Evolutionary conservation across 2,113 vertebrate genomes (phyloP).

Genomic region (Solea solea): DNA sequence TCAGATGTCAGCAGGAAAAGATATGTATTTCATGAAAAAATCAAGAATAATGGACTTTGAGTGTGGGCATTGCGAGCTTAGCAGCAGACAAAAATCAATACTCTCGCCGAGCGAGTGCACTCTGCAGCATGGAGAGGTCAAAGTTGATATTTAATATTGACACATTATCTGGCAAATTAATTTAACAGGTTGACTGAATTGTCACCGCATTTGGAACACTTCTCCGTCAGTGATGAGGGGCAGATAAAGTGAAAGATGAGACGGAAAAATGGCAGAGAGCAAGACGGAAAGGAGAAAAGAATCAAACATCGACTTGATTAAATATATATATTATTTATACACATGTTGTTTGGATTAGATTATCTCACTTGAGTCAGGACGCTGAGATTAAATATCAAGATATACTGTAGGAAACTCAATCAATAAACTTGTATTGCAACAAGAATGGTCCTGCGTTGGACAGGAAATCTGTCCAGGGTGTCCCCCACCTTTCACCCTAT

Average conservation of each 20-base stretch:
- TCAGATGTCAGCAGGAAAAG: conserved; percentile 87
- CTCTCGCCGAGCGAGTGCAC: conserved; percentile 67
- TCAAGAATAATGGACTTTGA: conserved; percentile 89
- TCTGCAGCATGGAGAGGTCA: conserved; percentile 75
- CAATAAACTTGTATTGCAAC: conserved; percentile 26
- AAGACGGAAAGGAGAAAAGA: conserved; percentile 15
- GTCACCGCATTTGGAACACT: conserved; percentile 73
- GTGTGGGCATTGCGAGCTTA: conserved; percentile 74
- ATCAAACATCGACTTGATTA: conserved; percentile 26
- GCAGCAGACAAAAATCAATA: conserved; percentile 84
- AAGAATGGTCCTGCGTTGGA: too few relatives aligned
- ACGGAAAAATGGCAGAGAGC: conserved; percentile 24
- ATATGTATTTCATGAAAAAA: conserved; percentile 90
- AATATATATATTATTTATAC: conserved; percentile 6
- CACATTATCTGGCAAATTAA: conserved; percentile 86
- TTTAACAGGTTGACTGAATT: conserved; percentile 79
- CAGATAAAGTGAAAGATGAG: conserved; percentile 51
- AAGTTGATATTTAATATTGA: conserved; percentile 87
- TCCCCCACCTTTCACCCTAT: too few relatives aligned
- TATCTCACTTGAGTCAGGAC: not conserved
- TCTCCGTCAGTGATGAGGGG: conserved; percentile 59
- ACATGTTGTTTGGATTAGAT: conserved; percentile 16
- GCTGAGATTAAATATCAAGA: conserved; percentile 15
- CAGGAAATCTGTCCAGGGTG: too few relatives aligned
- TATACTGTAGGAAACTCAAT: conserved; percentile 14